phyloP scores from a whole-genome alignment of 2,888 invertebrate genomes.

The Ectemnius continuus region DNA sequence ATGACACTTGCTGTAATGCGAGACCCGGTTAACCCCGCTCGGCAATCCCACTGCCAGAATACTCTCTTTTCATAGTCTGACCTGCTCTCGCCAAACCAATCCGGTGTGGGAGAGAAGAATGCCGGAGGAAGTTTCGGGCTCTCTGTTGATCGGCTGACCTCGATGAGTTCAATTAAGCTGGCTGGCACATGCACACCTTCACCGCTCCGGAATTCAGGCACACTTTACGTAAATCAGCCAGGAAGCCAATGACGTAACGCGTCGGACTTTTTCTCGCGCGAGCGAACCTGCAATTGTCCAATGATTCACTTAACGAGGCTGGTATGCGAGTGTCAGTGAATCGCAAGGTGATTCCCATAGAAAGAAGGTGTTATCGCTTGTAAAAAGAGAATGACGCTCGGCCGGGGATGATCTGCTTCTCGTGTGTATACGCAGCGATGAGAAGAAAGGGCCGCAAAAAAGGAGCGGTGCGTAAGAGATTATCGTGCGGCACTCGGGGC shows the following conservation, averaged over 20 bases:
- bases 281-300: no score
- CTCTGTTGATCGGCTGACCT: neutral
- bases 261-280: neutral
- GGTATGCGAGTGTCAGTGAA: no score
- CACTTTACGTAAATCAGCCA: constrained; percentile 2
- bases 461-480: constrained; percentile 28
- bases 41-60: neutral
- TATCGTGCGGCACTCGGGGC: constrained; percentile 28
- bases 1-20: neutral
- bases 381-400: constrained; percentile 2
- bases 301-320: no score
- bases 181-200: neutral
- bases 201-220: neutral
- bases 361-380: constrained; percentile 2
- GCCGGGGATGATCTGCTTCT: neutral
- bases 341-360: neutral
- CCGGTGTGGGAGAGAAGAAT: neutral
- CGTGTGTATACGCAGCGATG: constrained; percentile 15
- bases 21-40: no score
- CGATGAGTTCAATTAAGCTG: constrained; percentile 8
- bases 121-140: neutral
- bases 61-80: neutral
- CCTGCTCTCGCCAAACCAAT: neutral
- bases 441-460: constrained; percentile 7
- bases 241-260: constrained; percentile 34